Conservation (phyloP, 2,113 vertebrate genomes). For the Erinaceus europaeus region DNA sequence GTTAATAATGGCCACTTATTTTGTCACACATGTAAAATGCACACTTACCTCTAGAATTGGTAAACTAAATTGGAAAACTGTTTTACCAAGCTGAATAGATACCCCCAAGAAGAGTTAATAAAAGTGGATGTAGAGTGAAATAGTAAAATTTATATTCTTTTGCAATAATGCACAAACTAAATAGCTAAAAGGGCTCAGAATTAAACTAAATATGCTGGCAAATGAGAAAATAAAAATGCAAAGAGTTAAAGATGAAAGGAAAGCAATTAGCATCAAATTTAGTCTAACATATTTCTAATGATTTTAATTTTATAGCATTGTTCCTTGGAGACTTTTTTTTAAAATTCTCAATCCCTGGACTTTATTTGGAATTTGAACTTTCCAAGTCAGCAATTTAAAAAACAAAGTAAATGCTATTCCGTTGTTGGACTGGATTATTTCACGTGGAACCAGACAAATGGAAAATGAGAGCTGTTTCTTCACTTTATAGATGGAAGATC, state of each 20-base stretch:
- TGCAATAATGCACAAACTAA: slow-evolving; percentile 27
- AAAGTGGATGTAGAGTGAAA: background rate
- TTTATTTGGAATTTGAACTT: slow-evolving; percentile 72
- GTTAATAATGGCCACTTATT: slow-evolving; percentile 8
- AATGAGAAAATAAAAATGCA: slow-evolving; percentile 24
- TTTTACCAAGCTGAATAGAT: slow-evolving; percentile 17
- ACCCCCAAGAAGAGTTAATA: background rate
- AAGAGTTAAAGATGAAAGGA: slow-evolving; percentile 35
- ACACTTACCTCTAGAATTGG: background rate
- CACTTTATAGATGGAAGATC: background rate
- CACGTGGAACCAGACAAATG: slow-evolving; percentile 28
- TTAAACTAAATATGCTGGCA: slow-evolving; percentile 1
- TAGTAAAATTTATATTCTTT: background rate
- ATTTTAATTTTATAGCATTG: slow-evolving; percentile 54
- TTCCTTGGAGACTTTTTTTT: slow-evolving; percentile 46
- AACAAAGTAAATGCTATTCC: slow-evolving; percentile 65
- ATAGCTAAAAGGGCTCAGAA: slow-evolving; percentile 9
- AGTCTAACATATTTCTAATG: slow-evolving; percentile 54
- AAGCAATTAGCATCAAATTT: slow-evolving; percentile 15
- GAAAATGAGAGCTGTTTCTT: slow-evolving; percentile 42
- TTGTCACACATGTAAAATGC: background rate
- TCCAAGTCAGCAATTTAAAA: slow-evolving; percentile 57
- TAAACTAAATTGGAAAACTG: background rate
- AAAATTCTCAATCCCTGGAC: slow-evolving; percentile 38
- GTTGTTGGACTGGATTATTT: slow-evolving; percentile 52